Evolutionary conservation across 2,888 invertebrate species (phyloP), one percentile per base, ranked within the genome.

Genomic region (Glaucopsyche alexis): DNA sequence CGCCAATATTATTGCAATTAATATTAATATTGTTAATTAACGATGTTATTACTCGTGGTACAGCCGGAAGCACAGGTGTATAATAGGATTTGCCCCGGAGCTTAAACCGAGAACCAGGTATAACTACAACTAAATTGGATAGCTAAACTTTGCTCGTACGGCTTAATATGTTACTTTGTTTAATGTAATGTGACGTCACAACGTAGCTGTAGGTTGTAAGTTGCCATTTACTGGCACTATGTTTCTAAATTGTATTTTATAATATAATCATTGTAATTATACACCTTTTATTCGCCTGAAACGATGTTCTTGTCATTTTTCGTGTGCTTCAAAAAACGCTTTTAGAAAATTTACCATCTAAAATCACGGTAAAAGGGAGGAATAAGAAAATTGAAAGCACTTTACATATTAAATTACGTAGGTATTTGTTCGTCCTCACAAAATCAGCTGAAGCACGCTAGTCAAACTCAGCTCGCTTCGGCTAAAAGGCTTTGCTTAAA

Each of bases 361-460:
- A 47, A 29, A 19, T 50, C 42, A 67, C 49, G 50, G 66, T 66
- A 67, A 50, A 45, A 71, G 71, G 40, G 66, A 72, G 64, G 50
- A 72, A 19, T 72, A 42, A 42, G 50, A 19, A 50, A 67, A 67
- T 72, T 42, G 40, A 19, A 50, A 72, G 42, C 50, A 72, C 66
- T 49, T 72, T 65, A 40, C 60, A 65, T 72, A 47, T 73, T 38
- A 66, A 72, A 72, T 52, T 67, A 50, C 52, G 50, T 66, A 50
- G 66, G 66, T 50, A 72, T 72, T 65, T 69, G 69, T 67, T 45
- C 38, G 49, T 72, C 66, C 13, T 64, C 72, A 52, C 65, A 66
- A 73, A 72, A 73, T 74, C 60, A 67, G 50, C 72, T 64, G 72
- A 74, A 55, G 71, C 71, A 73, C 72, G 76, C 74, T 76, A 75